These are phyloP conservation scores for Zaprionus bogoriensis DNA, from an alignment of 2,888 invertebrate species.

Conservation along the genomic window DNA sequence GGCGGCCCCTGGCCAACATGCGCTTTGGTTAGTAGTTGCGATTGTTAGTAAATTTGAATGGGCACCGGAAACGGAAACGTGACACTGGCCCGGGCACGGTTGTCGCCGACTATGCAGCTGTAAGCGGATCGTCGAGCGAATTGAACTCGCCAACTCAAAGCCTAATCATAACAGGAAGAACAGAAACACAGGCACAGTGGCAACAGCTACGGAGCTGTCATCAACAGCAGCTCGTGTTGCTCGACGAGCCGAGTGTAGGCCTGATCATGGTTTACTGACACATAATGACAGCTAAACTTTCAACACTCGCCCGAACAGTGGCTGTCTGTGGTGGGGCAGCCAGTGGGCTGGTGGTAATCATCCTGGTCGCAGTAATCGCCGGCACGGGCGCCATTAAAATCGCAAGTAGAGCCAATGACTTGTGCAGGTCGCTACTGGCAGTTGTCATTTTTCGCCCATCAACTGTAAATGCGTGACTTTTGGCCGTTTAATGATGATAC, in stretches of 20 bases:
- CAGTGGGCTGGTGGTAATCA: slow-evolving; percentile 24
- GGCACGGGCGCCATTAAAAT: slow-evolving; percentile 57
- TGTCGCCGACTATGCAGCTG: slow-evolving; percentile 33
- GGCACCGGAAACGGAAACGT: slow-evolving; percentile 66
- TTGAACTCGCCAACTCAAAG: slow-evolving; percentile 16
- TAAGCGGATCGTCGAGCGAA: slow-evolving; percentile 22
- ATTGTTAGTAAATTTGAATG: slow-evolving; percentile 42
- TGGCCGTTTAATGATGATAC: slow-evolving; percentile 78
- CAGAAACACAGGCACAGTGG: slow-evolving; percentile 32
- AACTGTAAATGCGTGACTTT: slow-evolving; percentile 74
- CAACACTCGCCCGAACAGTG: slow-evolving; percentile 56
- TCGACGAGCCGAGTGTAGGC: slow-evolving; percentile 13
- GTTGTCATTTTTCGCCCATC: slow-evolving; percentile 38
- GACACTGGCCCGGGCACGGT: slow-evolving; percentile 48
- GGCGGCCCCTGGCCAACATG: no score
- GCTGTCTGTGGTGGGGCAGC: slow-evolving; percentile 4
- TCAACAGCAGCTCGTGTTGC: slow-evolving; percentile 34
- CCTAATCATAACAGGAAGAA: slow-evolving; percentile 25
- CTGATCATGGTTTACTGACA: slow-evolving; percentile 76
- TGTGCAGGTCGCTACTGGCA: slow-evolving; percentile 58
- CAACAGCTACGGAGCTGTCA: slow-evolving; percentile 50
- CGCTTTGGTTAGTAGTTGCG: slow-evolving; percentile 6
- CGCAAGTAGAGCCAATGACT: slow-evolving; percentile 56
- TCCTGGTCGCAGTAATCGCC: slow-evolving; percentile 34
- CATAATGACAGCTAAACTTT: slow-evolving; percentile 75